Evolutionary conservation across 1,140 invertebrate genomes (phyloP).

Genomic region (Drosophila pseudoobscura): DNA sequence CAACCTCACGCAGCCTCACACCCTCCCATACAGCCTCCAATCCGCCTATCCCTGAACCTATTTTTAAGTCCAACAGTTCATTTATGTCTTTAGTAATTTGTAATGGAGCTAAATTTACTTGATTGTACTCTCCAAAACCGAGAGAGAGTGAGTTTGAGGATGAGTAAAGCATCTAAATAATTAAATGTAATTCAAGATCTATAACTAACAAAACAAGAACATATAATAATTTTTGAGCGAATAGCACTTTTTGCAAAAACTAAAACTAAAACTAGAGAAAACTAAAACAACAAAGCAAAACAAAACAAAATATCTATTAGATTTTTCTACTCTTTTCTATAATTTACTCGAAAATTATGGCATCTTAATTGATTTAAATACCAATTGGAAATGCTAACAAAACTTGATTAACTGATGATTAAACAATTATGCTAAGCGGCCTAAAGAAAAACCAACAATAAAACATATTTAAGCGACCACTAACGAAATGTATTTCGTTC

Average conservation of each 20-base stretch:
- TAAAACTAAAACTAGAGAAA: slow-evolving; percentile 34
- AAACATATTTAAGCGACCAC: slow-evolving; percentile 30
- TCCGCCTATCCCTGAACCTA: slow-evolving; percentile 37
- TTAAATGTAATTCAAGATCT: slow-evolving; percentile 42
- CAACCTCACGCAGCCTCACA: not conserved
- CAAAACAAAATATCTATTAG: slow-evolving; percentile 71
- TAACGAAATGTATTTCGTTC: slow-evolving; percentile 60
- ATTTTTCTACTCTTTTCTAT: slow-evolving; percentile 82
- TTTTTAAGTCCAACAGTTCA: slow-evolving; percentile 68
- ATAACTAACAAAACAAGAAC: slow-evolving; percentile 44
- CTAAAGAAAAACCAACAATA: slow-evolving; percentile 42
- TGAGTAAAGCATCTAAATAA: slow-evolving; percentile 44
- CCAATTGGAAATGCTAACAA: slow-evolving; percentile 58
- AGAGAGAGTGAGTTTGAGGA: slow-evolving; percentile 20
- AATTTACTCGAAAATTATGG: slow-evolving; percentile 67
- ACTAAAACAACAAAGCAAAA: slow-evolving; percentile 45
- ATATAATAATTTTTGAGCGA: slow-evolving; percentile 79
- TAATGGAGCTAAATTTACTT: slow-evolving; percentile 60
- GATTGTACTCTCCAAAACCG: slow-evolving; percentile 46
- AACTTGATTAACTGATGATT: slow-evolving; percentile 53
- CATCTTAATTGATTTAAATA: slow-evolving; percentile 54
- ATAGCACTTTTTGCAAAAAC: slow-evolving; percentile 79
- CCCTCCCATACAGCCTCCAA: slow-evolving; percentile 33
- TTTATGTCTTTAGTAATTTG: slow-evolving; percentile 69
- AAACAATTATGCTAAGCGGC: slow-evolving; percentile 69